A percentile compares a stretch with the other conserved stretches of the same genome.
Evolutionary conservation across 2,797 vertebrate genomes (phyloP).

Genomic region (Ataeniobius toweri): DNA sequence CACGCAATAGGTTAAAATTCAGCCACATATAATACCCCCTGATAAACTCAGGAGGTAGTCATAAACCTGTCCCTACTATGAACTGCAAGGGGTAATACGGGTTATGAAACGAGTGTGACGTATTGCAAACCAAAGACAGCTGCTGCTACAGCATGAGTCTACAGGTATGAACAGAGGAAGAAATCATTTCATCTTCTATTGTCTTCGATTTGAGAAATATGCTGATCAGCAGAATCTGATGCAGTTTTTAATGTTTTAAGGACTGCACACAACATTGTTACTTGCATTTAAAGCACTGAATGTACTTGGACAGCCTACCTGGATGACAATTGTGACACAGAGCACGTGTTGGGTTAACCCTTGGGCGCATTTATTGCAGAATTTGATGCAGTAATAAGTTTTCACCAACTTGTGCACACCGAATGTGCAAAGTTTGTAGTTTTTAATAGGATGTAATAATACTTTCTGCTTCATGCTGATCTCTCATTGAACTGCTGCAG

Average conservation of each 20-base stretch:
- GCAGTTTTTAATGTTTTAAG: neutral
- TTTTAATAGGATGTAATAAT: neutral
- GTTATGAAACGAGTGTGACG: neutral
- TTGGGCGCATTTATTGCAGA: neutral
- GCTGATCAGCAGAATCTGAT: neutral
- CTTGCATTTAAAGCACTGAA: neutral
- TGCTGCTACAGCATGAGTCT: constrained; percentile 3
- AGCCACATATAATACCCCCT: neutral
- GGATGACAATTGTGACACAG: neutral
- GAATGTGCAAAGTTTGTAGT: neutral
- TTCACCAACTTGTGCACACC: neutral
- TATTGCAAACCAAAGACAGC: neutral
- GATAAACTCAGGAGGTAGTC: neutral
- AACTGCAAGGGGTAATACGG: neutral
- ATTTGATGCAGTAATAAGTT: neutral
- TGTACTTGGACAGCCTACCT: neutral
- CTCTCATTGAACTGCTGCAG: too few relatives aligned
- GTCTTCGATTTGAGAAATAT: neutral
- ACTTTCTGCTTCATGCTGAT: neutral
- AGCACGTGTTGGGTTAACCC: neutral
- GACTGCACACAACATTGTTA: neutral
- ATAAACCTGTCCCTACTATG: neutral
- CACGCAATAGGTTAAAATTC: neutral
- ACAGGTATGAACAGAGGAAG: neutral
- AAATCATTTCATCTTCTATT: neutral